Base-by-base conservation (phyloP, 2,888 invertebrate genomes). In the Eupeodes luniger region DNA sequence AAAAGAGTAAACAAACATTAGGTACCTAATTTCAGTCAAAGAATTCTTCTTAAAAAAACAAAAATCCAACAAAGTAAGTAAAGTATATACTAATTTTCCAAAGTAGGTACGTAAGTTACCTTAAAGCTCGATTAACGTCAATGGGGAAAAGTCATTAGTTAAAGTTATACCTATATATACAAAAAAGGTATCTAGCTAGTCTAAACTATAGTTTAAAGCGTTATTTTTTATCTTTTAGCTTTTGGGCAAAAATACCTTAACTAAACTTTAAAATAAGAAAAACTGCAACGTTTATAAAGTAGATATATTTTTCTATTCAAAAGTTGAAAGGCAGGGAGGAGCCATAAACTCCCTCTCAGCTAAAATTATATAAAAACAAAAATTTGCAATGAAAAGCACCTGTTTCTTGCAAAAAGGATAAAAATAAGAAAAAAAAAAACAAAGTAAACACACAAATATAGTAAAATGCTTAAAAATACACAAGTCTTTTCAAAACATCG, bases 281-380 rank as follows among this genome's bases (percentile, higher is more conserved):
- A 9, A 40, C 40, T 36, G 11, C 47, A 66, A 27, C 9, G 12
- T 40, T 3, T 27, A 27, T 27, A 27, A 27, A 27, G 3, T 2
- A 27, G 27, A 27, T 27, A 14, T 27, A 27, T 57, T 49, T 34
- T 67, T 2, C 49, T n/a, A 67, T 67, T 51, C 51, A 67, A 67
- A 67, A n/a, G 51, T 19, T 19, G 19, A 19, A 19, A 19, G 19
- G 19, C 19, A 19, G 19, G n/a, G n/a, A n/a, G 19, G 19, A 19
- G 19, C 19, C 2, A 19, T 27, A 27, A 27, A 36, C 47, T n/a
- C 16, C 57, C 57, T 36, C 36, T 16, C n/a, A 27, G 27, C 34
- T 1, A 34, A 66, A 51, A 49, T 19, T 27, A 27, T 3, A 67
- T 51, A 51, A 67, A 67, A 67, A 67, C 67, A 67, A 69, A 27